Evolutionary conservation across 1,140 invertebrate species (phyloP), one percentile per base, ranked within the genome.

Genomic region (Pantala flavescens): DNA sequence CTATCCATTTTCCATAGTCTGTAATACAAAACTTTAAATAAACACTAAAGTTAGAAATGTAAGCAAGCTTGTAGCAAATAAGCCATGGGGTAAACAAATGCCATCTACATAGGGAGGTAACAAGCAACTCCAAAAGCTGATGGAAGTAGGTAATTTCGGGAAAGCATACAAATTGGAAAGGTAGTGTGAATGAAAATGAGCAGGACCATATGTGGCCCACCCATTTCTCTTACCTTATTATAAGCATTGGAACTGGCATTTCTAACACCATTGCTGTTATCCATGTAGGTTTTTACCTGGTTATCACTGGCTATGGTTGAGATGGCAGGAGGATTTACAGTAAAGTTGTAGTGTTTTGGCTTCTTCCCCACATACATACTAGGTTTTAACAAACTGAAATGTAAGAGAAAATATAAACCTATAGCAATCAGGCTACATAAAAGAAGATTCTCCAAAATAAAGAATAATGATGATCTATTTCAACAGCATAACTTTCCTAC

Each of bases 201-300:
- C 74, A 77, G 70, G 71, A 70, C 79, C 28, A 36, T 36, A 36
- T 36, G 28, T 36, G 28, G 28, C 28, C 28, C 77, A 77, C 78
- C 76, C 81, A 84, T 83, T 77, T 81, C 82, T 81, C 82, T 87
- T 85, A 96, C 93, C 90, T 95, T 95, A 87, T 94, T 95, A 85
- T 96, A 95, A 85, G 93, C 91, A 85, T 93, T 93, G 82, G 91
- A 91, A 87, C 90, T 92, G 83, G 87, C 83, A 84, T 87, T 88
- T 84, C 89, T 84, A 85, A 91, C 88, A 83, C 93, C 93, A 88
- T 96, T 96, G 84, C 90, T 93, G 86, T 94, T 95, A 86, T 96
- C 95, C 87, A 95, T 94, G 88, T 96, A 97, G 81, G 96, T 94
- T 88, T 96, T 97, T 84, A 97, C 93, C 87, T 94, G 91, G 85